Evolutionary conservation across 2,113 vertebrate genomes (phyloP).

Genomic region (Ancistrus triradiatus): DNA sequence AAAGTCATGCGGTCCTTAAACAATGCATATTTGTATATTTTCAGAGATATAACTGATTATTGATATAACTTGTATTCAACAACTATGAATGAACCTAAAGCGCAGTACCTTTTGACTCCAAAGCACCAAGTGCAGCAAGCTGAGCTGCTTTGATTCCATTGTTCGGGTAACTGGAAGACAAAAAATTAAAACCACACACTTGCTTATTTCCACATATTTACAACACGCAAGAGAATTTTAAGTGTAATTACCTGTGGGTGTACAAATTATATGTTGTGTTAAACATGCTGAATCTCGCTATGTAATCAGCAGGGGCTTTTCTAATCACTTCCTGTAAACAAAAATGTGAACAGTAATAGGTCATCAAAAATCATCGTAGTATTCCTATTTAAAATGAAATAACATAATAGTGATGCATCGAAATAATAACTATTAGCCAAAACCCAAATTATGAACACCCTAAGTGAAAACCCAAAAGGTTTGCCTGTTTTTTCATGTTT

Average conservation of each 20-base stretch:
- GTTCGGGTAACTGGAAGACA: slow-evolving; percentile 81
- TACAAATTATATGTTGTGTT: slow-evolving; percentile 87
- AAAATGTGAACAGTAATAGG: background rate
- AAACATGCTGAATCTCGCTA: slow-evolving; percentile 84
- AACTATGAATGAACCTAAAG: background rate
- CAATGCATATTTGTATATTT: too few species aligned
- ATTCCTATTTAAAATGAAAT: too few species aligned
- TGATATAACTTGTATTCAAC: too few species aligned
- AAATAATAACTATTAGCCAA: too few species aligned
- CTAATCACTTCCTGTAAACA: slow-evolving; percentile 76
- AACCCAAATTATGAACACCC: too few species aligned
- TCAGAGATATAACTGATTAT: too few species aligned
- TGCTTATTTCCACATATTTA: background rate
- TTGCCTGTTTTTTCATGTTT: too few species aligned
- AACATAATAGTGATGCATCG: too few species aligned
- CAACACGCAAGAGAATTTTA: background rate
- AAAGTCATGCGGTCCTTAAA: too few species aligned
- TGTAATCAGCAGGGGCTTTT: slow-evolving; percentile 72
- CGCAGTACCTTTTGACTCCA: slow-evolving; percentile 75
- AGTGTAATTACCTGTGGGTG: slow-evolving; percentile 79
- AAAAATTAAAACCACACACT: background rate
- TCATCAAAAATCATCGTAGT: too few species aligned
- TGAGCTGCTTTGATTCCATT: slow-evolving; percentile 91
- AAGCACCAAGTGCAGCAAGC: slow-evolving; percentile 80
- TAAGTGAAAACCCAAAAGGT: too few species aligned